Conservation (phyloP, 1,140 invertebrate genomes). For the Globodera rostochiensis region DNA sequence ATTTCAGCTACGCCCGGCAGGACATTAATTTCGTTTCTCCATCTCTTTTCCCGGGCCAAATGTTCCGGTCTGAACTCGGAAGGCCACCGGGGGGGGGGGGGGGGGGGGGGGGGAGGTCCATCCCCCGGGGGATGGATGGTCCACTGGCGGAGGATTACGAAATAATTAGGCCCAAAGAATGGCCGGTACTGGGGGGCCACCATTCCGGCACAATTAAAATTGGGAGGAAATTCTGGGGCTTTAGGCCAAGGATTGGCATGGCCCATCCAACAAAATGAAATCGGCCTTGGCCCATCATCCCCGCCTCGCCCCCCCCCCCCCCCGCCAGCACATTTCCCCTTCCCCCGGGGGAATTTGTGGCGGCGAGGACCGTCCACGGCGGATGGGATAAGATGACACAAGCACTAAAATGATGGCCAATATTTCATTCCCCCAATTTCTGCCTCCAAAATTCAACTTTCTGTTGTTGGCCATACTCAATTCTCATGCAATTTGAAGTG, state of each 20-base stretch:
- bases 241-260: neutral
- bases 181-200: too few species aligned
- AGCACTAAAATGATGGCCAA: neutral
- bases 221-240: neutral
- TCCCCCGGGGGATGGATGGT: neutral
- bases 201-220: constrained; percentile 1
- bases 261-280: neutral
- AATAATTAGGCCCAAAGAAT: constrained; percentile 1
- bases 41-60: neutral
- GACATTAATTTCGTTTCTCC: constrained; percentile 1
- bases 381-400: neutral
- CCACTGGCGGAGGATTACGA: neutral
- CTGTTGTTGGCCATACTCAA: neutral
- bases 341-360: neutral
- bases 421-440: neutral
- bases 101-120: neutral
- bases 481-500: neutral
- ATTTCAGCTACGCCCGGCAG: neutral
- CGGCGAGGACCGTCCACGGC: too few species aligned
- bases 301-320: too few species aligned
- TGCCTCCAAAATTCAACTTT: neutral
- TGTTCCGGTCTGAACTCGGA: neutral
- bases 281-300: neutral
- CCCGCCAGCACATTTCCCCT: neutral
- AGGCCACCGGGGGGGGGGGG: too few species aligned